These are phyloP conservation scores for Procambarus virginalis DNA, from an alignment of 1,140 invertebrate genomes.

Conservation along the genomic window DNA sequence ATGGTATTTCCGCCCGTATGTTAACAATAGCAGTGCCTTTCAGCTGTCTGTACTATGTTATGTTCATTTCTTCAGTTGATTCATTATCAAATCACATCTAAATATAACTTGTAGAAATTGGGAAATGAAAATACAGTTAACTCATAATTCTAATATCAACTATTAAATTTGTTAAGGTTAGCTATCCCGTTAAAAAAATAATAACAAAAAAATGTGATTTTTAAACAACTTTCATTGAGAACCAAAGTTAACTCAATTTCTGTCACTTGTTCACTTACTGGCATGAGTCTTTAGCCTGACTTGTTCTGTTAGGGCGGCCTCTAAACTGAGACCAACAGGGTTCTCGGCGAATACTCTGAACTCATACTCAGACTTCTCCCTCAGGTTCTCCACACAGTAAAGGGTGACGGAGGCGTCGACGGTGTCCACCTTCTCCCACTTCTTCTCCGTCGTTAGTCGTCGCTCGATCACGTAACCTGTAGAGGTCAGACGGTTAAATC, in stretches of 20 bases:
- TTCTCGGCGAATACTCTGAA: constrained; percentile 96
- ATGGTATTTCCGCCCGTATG: no score
- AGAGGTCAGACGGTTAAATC: constrained; percentile 29
- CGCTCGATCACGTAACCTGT: constrained; percentile 95
- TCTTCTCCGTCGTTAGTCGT: constrained; percentile 81
- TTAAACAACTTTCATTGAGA: background rate
- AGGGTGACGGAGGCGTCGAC: constrained; percentile 84
- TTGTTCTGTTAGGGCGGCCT: constrained; percentile 82
- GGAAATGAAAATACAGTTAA: no score
- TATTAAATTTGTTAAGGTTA: background rate
- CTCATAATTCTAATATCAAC: no score
- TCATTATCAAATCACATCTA: no score
- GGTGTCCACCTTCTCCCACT: constrained; percentile 93
- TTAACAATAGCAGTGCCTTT: no score
- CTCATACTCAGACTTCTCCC: constrained; percentile 90
- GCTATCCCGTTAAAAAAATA: background rate
- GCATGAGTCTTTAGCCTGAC: constrained; percentile 94
- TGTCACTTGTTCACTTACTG: constrained; percentile 80
- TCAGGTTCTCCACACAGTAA: constrained; percentile 89
- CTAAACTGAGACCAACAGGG: constrained; percentile 86
- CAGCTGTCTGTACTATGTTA: no score
- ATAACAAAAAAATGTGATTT: background rate
- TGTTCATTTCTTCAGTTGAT: no score
- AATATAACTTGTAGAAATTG: no score
- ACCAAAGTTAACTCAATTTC: no score